Evolutionary conservation across 2,888 invertebrate species (phyloP), one percentile per base, ranked within the genome.

Genomic region (Pollenia labialis): DNA sequence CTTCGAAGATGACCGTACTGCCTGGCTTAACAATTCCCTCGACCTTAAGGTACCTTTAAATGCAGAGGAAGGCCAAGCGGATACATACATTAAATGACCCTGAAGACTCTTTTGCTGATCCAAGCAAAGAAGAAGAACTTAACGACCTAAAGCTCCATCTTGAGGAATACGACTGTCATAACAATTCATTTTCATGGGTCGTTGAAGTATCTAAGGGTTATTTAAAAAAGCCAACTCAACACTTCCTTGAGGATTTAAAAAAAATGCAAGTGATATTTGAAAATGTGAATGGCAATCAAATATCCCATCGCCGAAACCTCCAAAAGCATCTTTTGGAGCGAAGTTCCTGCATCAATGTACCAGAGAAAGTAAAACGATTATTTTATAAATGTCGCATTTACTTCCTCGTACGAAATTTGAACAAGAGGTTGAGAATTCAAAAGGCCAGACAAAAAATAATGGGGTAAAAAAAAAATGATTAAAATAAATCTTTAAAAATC

Each of bases 361-460:
- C 62, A 7, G 12, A 64, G 4, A 60, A 48, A 6, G 32, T 60
- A 10, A 48, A 60, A 60, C 3, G 8, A 2, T 40, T 74, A 1
- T 74, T 74, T n/a, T 60, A 32, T 16, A 74, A 60, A 12, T 74
- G 74, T 40, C 12, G 75, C 18, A 75, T 75, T 14, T 42, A 75
- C 18, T 62, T 75, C 16, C 62, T 52, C 4, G 18, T 75, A 0
- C 32, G 40, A 2, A 2, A 66, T 16, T 46, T 76, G 9, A 76
- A 66, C 42, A 7, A 23, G 1, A 32, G 40, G 0, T 1, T 74
- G 11, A 60, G 60, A 74, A 10, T 40, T 4, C 48, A 74, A 40
- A 62, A 74, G 11, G 1, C 12, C 16, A 60, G 40, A 8, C 64
- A 76, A 46, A 69, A 62, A 42, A n/a, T 62, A 58, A 58, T 23